phyloP scores from a whole-genome alignment of 2,888 invertebrate genomes.

The Diachrysia chrysitis region DNA sequence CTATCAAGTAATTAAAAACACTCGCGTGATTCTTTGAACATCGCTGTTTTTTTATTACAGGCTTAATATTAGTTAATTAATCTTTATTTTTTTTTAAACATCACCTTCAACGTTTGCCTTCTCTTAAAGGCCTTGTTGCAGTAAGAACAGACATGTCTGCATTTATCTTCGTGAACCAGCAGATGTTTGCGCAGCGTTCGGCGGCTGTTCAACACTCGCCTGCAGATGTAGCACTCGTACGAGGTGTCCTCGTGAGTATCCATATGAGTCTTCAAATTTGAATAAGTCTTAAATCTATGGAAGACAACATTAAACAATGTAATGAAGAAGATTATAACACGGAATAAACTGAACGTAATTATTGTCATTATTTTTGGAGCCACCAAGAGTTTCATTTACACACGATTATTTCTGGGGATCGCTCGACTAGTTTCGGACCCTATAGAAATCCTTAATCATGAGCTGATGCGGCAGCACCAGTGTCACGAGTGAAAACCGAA shows the following conservation, averaged over 20 bases:
- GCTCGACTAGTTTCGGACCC: no score
- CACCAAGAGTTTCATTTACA: no score
- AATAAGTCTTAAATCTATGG: constrained; percentile 87
- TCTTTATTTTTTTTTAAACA: no score
- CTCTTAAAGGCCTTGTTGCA: constrained; percentile 89
- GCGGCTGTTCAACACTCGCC: constrained; percentile 86
- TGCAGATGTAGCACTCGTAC: constrained; percentile 87
- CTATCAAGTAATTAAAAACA: no score
- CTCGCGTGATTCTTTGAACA: background rate
- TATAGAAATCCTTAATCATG: no score
- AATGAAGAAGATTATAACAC: background rate
- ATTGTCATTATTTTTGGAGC: no score
- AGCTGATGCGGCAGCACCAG: no score
- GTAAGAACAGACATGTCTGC: constrained; percentile 86
- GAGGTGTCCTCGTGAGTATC: constrained; percentile 88
- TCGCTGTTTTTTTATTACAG: background rate
- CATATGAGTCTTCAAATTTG: constrained; percentile 88
- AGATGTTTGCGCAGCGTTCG: constrained; percentile 88
- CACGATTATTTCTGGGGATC: no score
- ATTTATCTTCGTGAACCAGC: constrained; percentile 87
- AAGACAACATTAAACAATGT: background rate
- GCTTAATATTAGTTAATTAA: no score
- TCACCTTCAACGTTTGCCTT: constrained; percentile 86
- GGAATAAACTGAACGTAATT: background rate
- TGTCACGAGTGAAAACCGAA: no score